A percentile compares a stretch with the other conserved stretches of the same genome.
These are phyloP conservation scores for Allacma fusca DNA, from an alignment of 2,888 invertebrate species.

Conservation along the genomic window DNA sequence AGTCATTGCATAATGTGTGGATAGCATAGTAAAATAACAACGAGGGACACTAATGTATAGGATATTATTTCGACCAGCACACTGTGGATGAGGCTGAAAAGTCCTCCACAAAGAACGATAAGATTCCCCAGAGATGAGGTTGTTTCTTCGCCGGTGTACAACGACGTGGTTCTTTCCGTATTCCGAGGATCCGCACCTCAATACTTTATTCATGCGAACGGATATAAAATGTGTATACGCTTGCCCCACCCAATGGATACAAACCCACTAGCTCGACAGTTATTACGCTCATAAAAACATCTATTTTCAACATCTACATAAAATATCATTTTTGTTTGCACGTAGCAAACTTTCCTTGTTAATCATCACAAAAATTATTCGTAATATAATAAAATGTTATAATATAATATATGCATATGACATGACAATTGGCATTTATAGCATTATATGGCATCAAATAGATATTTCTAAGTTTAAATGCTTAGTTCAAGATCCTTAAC, in stretches of 20 bases:
- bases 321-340: conserved; percentile 11
- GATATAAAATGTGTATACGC: conserved; percentile 20
- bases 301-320: conserved; percentile 4
- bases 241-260: conserved; percentile 35
- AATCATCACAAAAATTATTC: conserved; percentile 1
- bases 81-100: conserved; percentile 29
- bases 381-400: too few species aligned
- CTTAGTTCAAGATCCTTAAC: too few species aligned
- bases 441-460: too few species aligned
- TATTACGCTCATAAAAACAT: conserved; percentile 5
- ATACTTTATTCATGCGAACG: conserved; percentile 36
- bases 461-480: too few species aligned
- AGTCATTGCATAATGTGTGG: conserved; percentile 31
- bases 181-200: conserved; percentile 31
- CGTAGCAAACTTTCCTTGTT: not conserved
- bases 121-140: conserved; percentile 33
- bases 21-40: conserved; percentile 19
- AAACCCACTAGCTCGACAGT: not conserved
- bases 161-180: not conserved
- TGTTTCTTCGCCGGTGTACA: conserved; percentile 18
- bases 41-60: conserved; percentile 31
- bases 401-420: too few species aligned
- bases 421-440: too few species aligned
- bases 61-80: conserved; percentile 33
- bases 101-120: conserved; percentile 34